phyloP scores from a whole-genome alignment of 2,113 vertebrate genomes.

The Galeopterus variegatus region DNA sequence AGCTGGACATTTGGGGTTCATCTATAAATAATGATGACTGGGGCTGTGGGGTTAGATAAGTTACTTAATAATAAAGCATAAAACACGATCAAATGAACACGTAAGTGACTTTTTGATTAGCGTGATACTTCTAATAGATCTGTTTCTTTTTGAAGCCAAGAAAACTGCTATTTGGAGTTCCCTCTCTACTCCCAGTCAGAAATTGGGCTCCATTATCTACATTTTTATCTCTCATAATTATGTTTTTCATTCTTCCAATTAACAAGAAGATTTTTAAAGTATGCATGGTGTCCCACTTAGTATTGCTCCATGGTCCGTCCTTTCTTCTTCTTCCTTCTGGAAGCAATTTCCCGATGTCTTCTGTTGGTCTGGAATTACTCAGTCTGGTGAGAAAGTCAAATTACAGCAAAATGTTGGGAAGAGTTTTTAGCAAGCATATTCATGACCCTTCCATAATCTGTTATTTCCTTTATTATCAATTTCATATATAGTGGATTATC shows the following conservation, averaged over 20 bases:
- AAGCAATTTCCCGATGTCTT: neutral
- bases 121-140: neutral
- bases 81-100: neutral
- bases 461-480: conserved; percentile 50
- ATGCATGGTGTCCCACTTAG: neutral
- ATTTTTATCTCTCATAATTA: neutral
- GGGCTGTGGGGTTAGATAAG: neutral
- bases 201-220: neutral
- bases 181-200: neutral
- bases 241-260: conserved; percentile 6
- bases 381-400: conserved; percentile 7
- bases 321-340: neutral
- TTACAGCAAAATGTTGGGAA: neutral
- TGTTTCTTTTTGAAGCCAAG: neutral
- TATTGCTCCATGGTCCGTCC: neutral
- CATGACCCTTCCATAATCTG: neutral
- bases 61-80: neutral
- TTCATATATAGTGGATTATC: neutral
- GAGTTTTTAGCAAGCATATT: neutral
- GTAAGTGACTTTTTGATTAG: neutral
- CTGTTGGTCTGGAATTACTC: neutral
- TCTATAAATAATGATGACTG: neutral
- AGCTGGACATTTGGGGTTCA: neutral
- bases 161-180: neutral
- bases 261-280: neutral